Evolutionary conservation across 2,797 vertebrate species (phyloP), one percentile per base, ranked within the genome.

Genomic region (Ctenopoma kingsleyae): DNA sequence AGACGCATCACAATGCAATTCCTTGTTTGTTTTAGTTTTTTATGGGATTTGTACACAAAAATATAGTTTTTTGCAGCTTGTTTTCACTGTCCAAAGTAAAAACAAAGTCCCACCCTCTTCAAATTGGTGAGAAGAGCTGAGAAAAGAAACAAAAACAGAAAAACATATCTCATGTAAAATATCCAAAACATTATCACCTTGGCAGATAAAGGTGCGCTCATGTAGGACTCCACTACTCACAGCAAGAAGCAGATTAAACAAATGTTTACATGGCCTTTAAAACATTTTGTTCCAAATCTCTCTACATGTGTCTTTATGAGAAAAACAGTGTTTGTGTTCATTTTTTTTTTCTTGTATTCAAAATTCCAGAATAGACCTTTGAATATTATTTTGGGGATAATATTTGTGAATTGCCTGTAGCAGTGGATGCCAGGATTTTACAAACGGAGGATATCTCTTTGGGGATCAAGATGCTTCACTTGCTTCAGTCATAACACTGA

Each of bases 401-500:
- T 43, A 17, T 19, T 5, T 46, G 43, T 22, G 36, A 65, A 47
- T 15, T 53, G 27, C 7, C 13, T 22, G 13, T 19, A 11, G 17
- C 40, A 30, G 67, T 49, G 63, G 65, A 38, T 60, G 71, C 62
- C 25, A 46, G 22, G 13, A 41, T 51, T 81, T 76, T 53, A 67
- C 51, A 78, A 76, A 72, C 58, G n/a, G 17, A 51, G 4, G 43
- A 55, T 35, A 54, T 77, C 50, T 73, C 49, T 54, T 63, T 9
- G 7, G 50, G 27, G 23, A 66, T 55, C 58, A 27, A 6, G 6
- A 40, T 0, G 46, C 80, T 82, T 71, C 52, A 71, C 46, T 81
- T 48, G 20, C 58, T 64, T 78, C 71, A 84, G 83, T 74, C 83
- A 78, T 81, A 85, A 85, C 74, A 83, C 23, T 20, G 49, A 67